Base-by-base conservation (phyloP, 23 tunicate species). In the Diplosoma virens region DNA sequence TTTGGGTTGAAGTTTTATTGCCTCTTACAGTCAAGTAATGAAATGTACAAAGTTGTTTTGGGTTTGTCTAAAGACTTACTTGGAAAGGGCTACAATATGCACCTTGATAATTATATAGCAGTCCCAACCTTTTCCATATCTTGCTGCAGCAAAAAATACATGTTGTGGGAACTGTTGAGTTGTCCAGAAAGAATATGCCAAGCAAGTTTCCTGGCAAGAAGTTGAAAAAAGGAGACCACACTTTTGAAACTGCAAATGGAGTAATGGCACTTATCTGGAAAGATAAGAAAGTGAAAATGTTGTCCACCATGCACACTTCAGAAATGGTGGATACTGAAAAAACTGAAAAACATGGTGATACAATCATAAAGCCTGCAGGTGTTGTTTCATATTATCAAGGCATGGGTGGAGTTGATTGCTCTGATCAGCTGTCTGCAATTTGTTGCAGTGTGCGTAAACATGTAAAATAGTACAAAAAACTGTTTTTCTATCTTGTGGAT, bases 51-150 rank as follows among this genome's bases (percentile, higher is more conserved):
- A 46, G 76, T 70, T 0, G 55, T 45, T 0, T 0, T 37, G 59
- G 76, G 37, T 46, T 46, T 70, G 24, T 37, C 58, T 37, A 26
- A 35, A 37, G 76, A 46, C 31, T 46, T 70, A 17, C 55, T 45
- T 22, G 56, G 30, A 21, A 46, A 70, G 33, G 58, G 76, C 30
- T 37, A 46, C 58, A 36, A 9, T 70, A 22, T 70, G 59, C 33
- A 70, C 59, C 58, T 70, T n/a, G 76, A 70, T 70, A 70, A 70
- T 37, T 70, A 18, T 70, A 70, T 30, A 70, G 58, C 55, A 70
- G 76, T 70, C 56, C 55, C 1, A 24, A 41, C 31, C 30, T 70
- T 11, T 37, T 21, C 30, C 30, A 30, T 17, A 37, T 41, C 1
- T 70, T 70, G 55, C 76, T 70, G 56, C 58, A 70, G 24, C 31